Evolutionary conservation across 1,140 invertebrate species (phyloP).

Genomic region (Lasioglossum albipes): DNA sequence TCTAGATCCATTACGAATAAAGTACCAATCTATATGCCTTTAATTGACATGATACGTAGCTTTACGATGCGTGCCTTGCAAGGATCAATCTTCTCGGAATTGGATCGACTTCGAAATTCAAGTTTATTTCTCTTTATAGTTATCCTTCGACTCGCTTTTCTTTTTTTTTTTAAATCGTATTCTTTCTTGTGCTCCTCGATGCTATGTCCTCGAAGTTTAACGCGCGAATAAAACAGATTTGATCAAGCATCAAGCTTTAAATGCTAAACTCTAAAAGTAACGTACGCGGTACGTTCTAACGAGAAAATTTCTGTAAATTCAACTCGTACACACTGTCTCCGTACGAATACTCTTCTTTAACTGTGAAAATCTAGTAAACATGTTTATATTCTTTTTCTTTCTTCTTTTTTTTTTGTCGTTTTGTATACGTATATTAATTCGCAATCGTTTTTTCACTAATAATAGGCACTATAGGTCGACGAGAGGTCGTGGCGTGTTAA

Average conservation of each 20-base stretch:
- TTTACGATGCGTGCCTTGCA: constrained; percentile 49
- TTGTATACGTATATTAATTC: constrained; percentile 46
- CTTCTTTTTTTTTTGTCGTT: too few species aligned
- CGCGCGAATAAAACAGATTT: constrained; percentile 41
- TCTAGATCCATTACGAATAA: constrained; percentile 34
- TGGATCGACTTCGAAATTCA: neutral
- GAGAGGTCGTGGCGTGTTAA: constrained; percentile 57
- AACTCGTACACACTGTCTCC: constrained; percentile 20
- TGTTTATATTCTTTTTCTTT: constrained; percentile 28
- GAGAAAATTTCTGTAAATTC: constrained; percentile 29
- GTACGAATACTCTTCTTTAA: constrained; percentile 32
- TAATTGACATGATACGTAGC: constrained; percentile 64
- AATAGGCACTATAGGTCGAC: constrained; percentile 66
- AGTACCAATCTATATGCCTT: constrained; percentile 51
- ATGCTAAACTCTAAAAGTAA: constrained; percentile 54
- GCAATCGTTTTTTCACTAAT: constrained; percentile 54
- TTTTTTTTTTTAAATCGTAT: neutral
- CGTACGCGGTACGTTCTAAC: constrained; percentile 43
- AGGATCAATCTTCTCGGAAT: constrained; percentile 44
- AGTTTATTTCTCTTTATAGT: neutral
- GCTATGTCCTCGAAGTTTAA: constrained; percentile 29
- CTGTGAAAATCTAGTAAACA: constrained; percentile 45
- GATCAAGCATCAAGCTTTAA: constrained; percentile 51
- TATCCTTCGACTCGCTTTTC: too few species aligned
- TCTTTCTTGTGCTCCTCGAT: constrained; percentile 3